Conservation (phyloP, 2,113 vertebrate genomes). For the Callipepla californica region DNA sequence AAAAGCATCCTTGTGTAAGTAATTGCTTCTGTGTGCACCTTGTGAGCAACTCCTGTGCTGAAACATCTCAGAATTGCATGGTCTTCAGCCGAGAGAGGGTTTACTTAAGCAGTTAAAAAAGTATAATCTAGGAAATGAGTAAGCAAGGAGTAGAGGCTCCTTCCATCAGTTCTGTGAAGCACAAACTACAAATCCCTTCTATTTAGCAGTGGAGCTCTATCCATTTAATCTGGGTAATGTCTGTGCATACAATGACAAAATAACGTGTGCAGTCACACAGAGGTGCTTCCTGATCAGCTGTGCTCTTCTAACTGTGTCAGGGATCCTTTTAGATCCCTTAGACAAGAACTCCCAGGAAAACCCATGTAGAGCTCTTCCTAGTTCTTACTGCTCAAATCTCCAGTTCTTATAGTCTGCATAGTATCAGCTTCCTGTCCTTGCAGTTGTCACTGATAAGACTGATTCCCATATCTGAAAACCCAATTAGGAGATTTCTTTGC, state of each 20-base stretch:
- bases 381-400: background rate
- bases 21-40: background rate
- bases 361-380: background rate
- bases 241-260: fast-evolving
- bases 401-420: background rate
- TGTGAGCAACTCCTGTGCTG: background rate
- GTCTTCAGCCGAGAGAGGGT: background rate
- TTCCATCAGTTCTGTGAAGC: background rate
- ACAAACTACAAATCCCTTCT: background rate
- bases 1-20: background rate
- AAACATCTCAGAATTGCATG: background rate
- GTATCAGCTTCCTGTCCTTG: background rate
- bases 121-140: background rate
- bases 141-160: background rate
- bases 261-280: background rate
- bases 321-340: background rate
- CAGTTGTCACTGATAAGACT: background rate
- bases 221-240: background rate
- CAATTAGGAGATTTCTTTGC: background rate
- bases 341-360: background rate
- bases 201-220: background rate
- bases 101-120: background rate
- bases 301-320: background rate
- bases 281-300: background rate
- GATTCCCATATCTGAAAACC: background rate